phyloP scores from a whole-genome alignment of 2,113 vertebrate species.

The Accipiter cooperii region DNA sequence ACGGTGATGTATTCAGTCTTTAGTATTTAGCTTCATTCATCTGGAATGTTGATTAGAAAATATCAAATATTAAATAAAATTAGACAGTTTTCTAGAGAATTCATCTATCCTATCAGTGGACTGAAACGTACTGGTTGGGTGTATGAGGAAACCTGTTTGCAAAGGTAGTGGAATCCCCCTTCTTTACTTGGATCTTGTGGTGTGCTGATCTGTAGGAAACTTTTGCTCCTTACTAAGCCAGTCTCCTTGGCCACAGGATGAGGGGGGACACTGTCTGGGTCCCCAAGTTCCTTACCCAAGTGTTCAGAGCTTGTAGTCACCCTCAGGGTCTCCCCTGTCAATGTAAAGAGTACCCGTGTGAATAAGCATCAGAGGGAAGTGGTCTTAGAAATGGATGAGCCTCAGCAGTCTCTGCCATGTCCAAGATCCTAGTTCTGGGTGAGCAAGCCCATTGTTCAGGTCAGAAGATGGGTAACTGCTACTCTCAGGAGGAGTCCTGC shows the following conservation, averaged over 20 bases:
- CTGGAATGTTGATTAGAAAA: background rate
- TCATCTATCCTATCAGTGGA: background rate
- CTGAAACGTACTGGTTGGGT: background rate
- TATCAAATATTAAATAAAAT: background rate
- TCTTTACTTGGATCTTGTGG: background rate
- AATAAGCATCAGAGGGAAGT: background rate
- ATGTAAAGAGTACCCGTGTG: background rate
- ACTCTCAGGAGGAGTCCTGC: background rate
- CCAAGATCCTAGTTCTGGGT: background rate
- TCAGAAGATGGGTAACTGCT: background rate
- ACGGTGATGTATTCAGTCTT: background rate
- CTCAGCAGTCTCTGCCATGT: background rate
- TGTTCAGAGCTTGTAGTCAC: background rate
- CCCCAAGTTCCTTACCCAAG: background rate
- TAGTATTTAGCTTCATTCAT: background rate
- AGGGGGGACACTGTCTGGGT: accelerated
- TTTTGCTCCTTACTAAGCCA: background rate
- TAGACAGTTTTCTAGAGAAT: background rate
- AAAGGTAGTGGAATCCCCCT: background rate
- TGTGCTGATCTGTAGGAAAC: background rate
- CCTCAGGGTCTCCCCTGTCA: accelerated
- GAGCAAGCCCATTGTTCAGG: background rate
- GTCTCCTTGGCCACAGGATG: background rate
- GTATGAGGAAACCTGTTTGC: background rate
- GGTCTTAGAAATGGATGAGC: background rate